A percentile compares a stretch with the other conserved stretches of the same genome.
Evolutionary conservation across 2,113 vertebrate species (phyloP).

Genomic region (Sialia sialis): DNA sequence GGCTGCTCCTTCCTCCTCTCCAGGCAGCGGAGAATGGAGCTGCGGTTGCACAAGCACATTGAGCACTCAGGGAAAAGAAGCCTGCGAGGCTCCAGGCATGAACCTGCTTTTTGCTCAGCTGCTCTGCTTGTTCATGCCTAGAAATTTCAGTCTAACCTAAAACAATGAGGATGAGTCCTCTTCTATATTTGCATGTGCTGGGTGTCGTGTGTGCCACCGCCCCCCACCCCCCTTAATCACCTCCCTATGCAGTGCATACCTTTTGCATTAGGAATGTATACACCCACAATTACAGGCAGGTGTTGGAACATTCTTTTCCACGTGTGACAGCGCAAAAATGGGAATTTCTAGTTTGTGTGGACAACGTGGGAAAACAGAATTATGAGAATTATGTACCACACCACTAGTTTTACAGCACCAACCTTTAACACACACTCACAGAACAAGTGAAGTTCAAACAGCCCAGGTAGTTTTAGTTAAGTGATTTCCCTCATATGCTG

Average conservation of each 20-base stretch:
- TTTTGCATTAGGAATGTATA: constrained; percentile 17
- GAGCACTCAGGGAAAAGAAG: neutral
- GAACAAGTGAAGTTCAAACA: neutral
- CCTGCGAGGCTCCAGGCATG: neutral
- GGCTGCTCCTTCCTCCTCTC: constrained; percentile 54
- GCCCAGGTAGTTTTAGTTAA: neutral
- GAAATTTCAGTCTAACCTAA: neutral
- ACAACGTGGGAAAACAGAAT: neutral
- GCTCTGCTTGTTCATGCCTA: neutral
- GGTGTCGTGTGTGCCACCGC: neutral
- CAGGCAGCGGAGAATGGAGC: constrained; percentile 26
- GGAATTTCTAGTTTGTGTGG: neutral
- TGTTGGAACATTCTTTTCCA: neutral
- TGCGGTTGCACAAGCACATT: constrained; percentile 42
- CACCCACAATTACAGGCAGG: neutral
- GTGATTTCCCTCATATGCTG: neutral
- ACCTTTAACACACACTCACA: neutral
- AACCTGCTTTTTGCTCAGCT: neutral
- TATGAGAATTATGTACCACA: neutral
- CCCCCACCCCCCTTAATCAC: neutral
- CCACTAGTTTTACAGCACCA: neutral
- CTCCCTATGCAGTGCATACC: neutral
- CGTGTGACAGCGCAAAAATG: neutral
- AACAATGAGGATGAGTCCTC: neutral
- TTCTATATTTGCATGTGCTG: neutral